Conservation (phyloP, 2,797 vertebrate genomes). For the Meriones psammophilus region DNA sequence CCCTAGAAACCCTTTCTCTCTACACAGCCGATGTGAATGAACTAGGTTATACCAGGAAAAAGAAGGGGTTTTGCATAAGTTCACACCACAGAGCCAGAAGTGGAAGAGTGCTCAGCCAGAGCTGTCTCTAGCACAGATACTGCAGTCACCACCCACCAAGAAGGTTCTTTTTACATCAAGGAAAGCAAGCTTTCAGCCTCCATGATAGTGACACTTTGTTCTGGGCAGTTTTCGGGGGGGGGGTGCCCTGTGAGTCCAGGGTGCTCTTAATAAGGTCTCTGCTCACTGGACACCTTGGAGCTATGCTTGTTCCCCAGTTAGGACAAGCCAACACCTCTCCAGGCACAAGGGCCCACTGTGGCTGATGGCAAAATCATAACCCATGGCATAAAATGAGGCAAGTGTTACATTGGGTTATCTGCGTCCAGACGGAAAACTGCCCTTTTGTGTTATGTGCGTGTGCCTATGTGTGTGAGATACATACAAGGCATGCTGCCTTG, state of each 20-base stretch:
- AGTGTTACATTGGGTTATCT: background rate
- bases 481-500: background rate
- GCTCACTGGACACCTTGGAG: too few species aligned
- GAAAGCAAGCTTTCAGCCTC: background rate
- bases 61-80: background rate
- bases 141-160: too few species aligned
- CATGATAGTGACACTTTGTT: background rate
- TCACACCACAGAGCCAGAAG: background rate
- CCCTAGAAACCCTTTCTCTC: background rate
- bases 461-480: background rate
- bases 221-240: background rate
- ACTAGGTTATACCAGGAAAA: too few species aligned
- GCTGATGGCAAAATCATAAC: background rate
- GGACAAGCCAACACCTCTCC: background rate
- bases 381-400: background rate
- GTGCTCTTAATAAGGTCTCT: background rate
- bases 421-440: background rate
- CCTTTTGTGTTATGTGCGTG: background rate
- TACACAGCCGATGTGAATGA: background rate
- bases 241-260: background rate
- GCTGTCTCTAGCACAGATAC: background rate
- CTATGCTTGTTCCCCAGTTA: background rate
- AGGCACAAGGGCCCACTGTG: background rate
- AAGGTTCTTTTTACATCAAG: background rate
- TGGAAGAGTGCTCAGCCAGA: accelerated